phyloP scores from a whole-genome alignment of 2,797 vertebrate genomes.

The Macrochelys suwanniensis region DNA sequence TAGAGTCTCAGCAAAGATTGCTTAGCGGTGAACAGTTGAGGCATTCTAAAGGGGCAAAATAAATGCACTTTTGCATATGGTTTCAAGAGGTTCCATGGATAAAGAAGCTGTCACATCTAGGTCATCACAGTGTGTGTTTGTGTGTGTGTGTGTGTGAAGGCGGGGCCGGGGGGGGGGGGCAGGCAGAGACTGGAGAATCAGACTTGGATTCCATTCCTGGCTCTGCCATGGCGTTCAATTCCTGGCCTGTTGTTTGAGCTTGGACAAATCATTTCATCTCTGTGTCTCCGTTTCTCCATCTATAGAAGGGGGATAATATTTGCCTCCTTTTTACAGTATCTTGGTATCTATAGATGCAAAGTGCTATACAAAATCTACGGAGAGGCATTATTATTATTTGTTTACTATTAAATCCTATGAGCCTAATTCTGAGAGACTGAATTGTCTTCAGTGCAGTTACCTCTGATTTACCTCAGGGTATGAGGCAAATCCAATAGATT shows the following conservation, averaged over 20 bases:
- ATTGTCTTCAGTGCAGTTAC: not conserved
- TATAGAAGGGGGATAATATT: not conserved
- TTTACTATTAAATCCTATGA: not conserved
- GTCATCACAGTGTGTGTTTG: too few species aligned
- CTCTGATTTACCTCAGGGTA: not conserved
- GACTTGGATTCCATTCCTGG: not conserved
- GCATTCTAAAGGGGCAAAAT: too few species aligned
- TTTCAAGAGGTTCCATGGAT: too few species aligned
- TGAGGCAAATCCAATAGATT: not conserved
- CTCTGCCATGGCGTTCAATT: not conserved
- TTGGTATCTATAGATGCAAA: not conserved
- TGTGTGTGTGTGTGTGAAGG: too few species aligned
- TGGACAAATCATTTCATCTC: not conserved
- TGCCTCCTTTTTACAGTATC: not conserved
- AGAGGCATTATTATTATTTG: not conserved
- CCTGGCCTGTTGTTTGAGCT: not conserved
- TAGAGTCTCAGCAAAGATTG: too few species aligned
- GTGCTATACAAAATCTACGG: not conserved
- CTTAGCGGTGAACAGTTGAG: too few species aligned
- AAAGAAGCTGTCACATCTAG: too few species aligned
- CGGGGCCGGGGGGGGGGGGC: fast-evolving
- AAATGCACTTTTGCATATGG: too few species aligned
- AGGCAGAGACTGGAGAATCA: too few species aligned
- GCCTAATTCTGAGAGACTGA: not conserved
- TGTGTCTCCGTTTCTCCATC: not conserved